These are phyloP conservation scores for Agrypnia vestita DNA, from an alignment of 1,140 invertebrate species.

Conservation along the genomic window DNA sequence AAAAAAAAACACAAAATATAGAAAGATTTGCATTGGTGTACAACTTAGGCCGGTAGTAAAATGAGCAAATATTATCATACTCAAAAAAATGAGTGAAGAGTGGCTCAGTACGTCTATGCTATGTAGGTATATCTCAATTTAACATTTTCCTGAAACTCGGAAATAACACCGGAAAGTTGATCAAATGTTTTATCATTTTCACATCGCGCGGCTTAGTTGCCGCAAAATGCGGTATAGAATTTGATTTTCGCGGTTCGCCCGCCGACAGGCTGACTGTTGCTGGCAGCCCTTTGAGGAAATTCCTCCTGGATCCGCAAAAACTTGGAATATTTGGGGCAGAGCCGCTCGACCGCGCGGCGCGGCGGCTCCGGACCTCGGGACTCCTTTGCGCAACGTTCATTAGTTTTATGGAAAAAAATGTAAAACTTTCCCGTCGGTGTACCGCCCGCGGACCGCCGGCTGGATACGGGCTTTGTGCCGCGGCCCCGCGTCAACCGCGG, in stretches of 20 bases:
- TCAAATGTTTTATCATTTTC: too few relatives aligned
- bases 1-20: too few relatives aligned
- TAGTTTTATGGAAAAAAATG: constrained; percentile 33
- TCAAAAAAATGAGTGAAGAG: too few relatives aligned
- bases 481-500: constrained; percentile 25
- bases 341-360: constrained; percentile 11
- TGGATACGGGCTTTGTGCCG: constrained; percentile 13
- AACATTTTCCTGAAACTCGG: too few relatives aligned
- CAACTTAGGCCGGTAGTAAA: too few relatives aligned
- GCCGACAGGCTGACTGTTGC: not conserved
- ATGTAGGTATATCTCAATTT: too few relatives aligned
- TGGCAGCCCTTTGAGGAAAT: constrained; percentile 29
- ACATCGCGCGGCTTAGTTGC: too few relatives aligned
- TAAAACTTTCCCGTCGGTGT: not conserved
- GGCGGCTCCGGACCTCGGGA: not conserved
- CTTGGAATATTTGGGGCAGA: constrained; percentile 14
- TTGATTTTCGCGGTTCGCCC: not conserved
- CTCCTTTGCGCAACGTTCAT: constrained; percentile 20
- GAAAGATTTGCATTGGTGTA: too few relatives aligned
- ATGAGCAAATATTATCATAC: too few relatives aligned
- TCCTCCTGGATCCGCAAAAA: constrained; percentile 31
- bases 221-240: too few relatives aligned
- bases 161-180: too few relatives aligned
- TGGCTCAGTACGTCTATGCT: too few relatives aligned
- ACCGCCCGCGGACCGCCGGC: constrained; percentile 5